Conservation (phyloP, 2,888 invertebrate genomes). For the Gisinianus flammeolus region DNA sequence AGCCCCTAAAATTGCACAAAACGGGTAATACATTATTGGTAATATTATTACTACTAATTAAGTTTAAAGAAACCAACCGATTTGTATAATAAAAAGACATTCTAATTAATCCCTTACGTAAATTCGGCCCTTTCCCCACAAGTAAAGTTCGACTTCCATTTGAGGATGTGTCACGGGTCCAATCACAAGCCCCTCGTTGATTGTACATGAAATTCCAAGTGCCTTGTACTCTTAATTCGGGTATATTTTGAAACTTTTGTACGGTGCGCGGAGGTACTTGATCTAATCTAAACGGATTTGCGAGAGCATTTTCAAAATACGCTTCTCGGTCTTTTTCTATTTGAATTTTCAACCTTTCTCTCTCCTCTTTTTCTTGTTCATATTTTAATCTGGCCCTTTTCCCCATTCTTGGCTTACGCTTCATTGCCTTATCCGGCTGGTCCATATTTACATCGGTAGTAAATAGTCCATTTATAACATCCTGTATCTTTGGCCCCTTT, state of each 20-base stretch:
- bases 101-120: slow-evolving; percentile 47
- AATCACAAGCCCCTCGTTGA: slow-evolving; percentile 51
- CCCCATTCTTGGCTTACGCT: too few species aligned
- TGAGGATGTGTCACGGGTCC: slow-evolving; percentile 21
- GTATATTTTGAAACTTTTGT: slow-evolving; percentile 42
- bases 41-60: neutral
- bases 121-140: slow-evolving; percentile 47
- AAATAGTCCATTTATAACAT: too few species aligned
- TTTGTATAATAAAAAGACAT: neutral
- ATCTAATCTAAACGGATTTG: too few species aligned
- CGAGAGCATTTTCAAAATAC: too few species aligned
- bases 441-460: too few species aligned
- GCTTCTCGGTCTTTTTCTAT: too few species aligned
- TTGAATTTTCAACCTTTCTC: too few species aligned
- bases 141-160: slow-evolving; percentile 25
- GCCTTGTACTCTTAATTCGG: slow-evolving; percentile 45
- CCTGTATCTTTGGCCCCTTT: too few species aligned
- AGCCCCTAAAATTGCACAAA: slow-evolving; percentile 41
- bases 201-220: slow-evolving; percentile 55
- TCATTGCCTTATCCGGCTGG: too few species aligned
- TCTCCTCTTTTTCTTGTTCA: too few species aligned
- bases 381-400: too few species aligned
- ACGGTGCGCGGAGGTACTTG: neutral
- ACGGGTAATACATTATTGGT: neutral
- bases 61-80: too few species aligned